Conservation (phyloP, 2,797 vertebrate species). For the Erpetoichthys calabaricus region DNA sequence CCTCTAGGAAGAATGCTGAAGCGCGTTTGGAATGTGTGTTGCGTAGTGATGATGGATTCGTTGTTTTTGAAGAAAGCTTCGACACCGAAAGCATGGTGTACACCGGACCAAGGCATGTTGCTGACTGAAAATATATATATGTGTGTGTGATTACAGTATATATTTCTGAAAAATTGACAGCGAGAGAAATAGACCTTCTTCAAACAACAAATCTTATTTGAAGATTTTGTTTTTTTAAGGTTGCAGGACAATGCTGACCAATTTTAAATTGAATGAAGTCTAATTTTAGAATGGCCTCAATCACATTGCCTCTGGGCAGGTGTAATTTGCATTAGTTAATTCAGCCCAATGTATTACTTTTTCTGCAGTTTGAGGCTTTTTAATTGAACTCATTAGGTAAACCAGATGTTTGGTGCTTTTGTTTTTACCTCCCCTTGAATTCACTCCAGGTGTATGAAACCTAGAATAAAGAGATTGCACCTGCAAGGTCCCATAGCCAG, state of each 20-base stretch:
- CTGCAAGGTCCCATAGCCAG: background rate
- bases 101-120: too few species aligned
- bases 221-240: background rate
- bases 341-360: background rate
- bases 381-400: background rate
- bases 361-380: background rate
- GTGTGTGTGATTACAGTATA: too few species aligned
- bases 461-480: conserved; percentile 1
- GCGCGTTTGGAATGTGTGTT: too few species aligned
- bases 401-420: conserved; percentile 1
- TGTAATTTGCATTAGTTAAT: background rate
- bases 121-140: too few species aligned
- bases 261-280: background rate
- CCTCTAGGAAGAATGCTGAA: too few species aligned
- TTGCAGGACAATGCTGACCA: background rate
- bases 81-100: too few species aligned
- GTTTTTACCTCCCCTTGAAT: background rate
- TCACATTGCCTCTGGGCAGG: background rate
- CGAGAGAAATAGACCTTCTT: too few species aligned
- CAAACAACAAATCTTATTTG: too few species aligned
- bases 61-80: too few species aligned
- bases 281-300: background rate
- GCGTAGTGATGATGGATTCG: too few species aligned
- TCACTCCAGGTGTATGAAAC: conserved; percentile 6
- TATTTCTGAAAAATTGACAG: too few species aligned